Conservation (phyloP, 2,113 vertebrate genomes). For the Amphilophus citrinellus region DNA sequence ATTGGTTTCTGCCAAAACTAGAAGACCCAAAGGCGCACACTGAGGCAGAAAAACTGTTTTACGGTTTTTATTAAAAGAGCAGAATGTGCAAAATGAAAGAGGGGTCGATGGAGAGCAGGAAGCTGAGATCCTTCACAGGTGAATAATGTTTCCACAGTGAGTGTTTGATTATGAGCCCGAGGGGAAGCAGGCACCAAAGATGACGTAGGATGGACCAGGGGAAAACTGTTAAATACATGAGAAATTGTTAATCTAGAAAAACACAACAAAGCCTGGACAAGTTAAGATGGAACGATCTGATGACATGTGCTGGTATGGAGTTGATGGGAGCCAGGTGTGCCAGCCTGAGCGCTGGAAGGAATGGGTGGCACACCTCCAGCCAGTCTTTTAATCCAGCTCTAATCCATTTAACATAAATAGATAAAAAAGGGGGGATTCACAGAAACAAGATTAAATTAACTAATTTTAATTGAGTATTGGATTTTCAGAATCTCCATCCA, state of each 20-base stretch:
- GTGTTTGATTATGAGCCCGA: not conserved
- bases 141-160: not conserved
- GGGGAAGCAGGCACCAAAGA: not conserved
- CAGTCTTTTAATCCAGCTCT: not conserved
- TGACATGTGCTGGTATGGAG: not conserved
- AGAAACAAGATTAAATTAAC: no score
- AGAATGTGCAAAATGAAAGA: not conserved
- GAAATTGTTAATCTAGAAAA: not conserved
- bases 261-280: not conserved
- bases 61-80: not conserved
- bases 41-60: not conserved
- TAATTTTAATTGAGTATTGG: no score
- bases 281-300: not conserved
- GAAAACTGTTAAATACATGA: not conserved
- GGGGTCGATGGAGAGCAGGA: not conserved
- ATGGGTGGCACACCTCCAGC: not conserved
- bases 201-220: not conserved
- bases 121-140: not conserved
- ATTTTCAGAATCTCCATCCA: no score
- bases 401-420: no score
- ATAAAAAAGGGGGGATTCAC: no score
- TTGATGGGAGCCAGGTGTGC: not conserved
- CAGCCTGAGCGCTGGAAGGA: not conserved
- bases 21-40: not conserved
- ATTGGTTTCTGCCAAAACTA: no score